phyloP scores from a whole-genome alignment of 1,140 invertebrate species.

The Eupristina koningsbergeri region DNA sequence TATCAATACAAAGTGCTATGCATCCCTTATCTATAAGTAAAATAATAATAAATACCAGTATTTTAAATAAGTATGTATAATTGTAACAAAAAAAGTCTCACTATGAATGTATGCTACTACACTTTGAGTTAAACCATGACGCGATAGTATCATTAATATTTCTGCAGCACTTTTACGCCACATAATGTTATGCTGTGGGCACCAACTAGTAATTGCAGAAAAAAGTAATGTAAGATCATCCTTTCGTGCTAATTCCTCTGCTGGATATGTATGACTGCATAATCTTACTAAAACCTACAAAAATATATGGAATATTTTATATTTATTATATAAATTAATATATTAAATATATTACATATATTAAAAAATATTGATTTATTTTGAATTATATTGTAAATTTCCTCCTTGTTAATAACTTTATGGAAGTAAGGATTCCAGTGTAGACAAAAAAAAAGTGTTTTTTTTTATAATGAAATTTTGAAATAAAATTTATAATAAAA shows the following conservation, averaged over 20 bases:
- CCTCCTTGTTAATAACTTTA: too few species aligned
- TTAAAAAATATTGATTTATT: too few species aligned
- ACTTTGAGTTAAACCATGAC: constrained; percentile 91
- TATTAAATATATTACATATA: too few species aligned
- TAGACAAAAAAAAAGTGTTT: too few species aligned
- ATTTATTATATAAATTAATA: not conserved
- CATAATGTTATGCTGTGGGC: constrained; percentile 91
- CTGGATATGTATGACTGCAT: constrained; percentile 92
- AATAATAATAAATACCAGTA: not conserved
- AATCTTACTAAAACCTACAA: constrained; percentile 91
- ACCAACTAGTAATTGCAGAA: constrained; percentile 96
- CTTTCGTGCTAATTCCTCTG: constrained; percentile 95
- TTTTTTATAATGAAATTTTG: too few species aligned
- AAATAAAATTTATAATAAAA: too few species aligned
- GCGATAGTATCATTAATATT: constrained; percentile 94
- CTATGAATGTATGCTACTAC: constrained; percentile 98
- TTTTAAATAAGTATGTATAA: not conserved
- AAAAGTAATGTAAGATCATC: constrained; percentile 97
- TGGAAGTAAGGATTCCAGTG: too few species aligned
- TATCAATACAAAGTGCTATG: constrained; percentile 94
- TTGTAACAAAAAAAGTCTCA: constrained; percentile 73
- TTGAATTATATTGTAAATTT: too few species aligned
- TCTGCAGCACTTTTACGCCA: constrained; percentile 98
- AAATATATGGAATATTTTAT: constrained; percentile 5
- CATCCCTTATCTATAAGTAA: constrained; percentile 90